Percentiles rank a stretch among this genome's conserved stretches.
Evolutionary conservation across 1,140 invertebrate genomes (phyloP).

Genomic region (Leguminivora glycinivorella): DNA sequence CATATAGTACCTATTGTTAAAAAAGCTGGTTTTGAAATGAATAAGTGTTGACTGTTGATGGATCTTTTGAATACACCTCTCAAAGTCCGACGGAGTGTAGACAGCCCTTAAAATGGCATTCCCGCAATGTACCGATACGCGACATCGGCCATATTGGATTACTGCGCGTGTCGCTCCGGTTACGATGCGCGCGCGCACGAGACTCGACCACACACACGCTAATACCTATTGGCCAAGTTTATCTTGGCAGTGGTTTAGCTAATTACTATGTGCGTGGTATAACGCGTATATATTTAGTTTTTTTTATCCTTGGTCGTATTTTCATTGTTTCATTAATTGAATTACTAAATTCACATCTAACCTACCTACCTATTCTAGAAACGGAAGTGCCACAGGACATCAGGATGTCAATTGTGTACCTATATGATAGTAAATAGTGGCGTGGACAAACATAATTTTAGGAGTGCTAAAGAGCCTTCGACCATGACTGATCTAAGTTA

Average conservation of each 20-base stretch:
- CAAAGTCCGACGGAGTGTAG: neutral
- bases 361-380: neutral
- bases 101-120: slow-evolving; percentile 65
- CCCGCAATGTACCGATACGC: slow-evolving; percentile 70
- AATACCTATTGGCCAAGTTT: slow-evolving; percentile 37
- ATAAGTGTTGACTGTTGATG: too few relatives aligned
- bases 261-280: slow-evolving; percentile 3
- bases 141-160: slow-evolving; percentile 74
- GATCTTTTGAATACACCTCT: too few relatives aligned
- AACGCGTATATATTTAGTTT: slow-evolving; percentile 16
- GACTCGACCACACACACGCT: slow-evolving; percentile 75
- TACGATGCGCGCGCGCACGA: slow-evolving; percentile 65
- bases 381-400: too few relatives aligned
- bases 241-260: slow-evolving; percentile 29
- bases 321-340: neutral
- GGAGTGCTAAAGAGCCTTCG: too few relatives aligned
- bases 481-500: too few relatives aligned
- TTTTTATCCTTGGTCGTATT: neutral
- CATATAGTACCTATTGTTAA: too few relatives aligned
- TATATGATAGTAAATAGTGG: too few relatives aligned
- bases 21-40: too few relatives aligned
- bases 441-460: too few relatives aligned
- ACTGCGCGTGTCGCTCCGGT: slow-evolving; percentile 75
- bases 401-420: too few relatives aligned
- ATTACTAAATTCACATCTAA: too few relatives aligned